Base-by-base conservation (phyloP, 2,888 invertebrate genomes). In the Eristalis tenax region DNA sequence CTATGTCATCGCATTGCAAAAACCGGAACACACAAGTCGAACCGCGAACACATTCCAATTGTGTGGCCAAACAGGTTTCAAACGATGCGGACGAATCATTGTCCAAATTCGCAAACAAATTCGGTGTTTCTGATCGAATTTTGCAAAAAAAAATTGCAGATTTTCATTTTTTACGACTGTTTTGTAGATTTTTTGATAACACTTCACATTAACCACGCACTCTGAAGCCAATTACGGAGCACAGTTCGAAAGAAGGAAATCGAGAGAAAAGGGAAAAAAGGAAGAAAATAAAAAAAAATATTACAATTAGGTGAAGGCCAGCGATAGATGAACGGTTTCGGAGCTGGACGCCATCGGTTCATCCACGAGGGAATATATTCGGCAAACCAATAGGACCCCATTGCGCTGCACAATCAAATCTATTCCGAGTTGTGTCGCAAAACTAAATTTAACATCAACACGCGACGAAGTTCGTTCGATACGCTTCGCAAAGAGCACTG, bases 341-440 rank as follows among this genome's bases (percentile, higher is more conserved):
- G 74, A 15, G 91, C 91, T 4, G 89, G 90, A 90, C 90, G 91
- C 91, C 90, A 92, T 68, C 92, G 90, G 77, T 92, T 91, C 10
- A 91, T 78, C 93, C 93, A 92, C 75, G 77, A 80, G 28, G 92
- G 92, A 15, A 93, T 86, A 83, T 92, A 92, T 59, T 88, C 90
- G 10, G 90, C 79, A 89, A 92, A 91, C 92, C 92, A 92, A 81
- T 90, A 88, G 75, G 79, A 79, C 57, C 78, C 78, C 86, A 87
- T 87, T n/a, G 56, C 70, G 43, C 3, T 59, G 23, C 50, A 8
- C 18, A 18, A 50, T 64, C 32, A 26, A 26, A 28, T 15, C 26
- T 71, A 64, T 32, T 32, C 56, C 26, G 56, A 81, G 43, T 66
- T 38, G 74, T 83, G 70, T 70, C 83, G 82, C 77, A 81, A 40